These are phyloP conservation scores for Drosophila hawaiiensis DNA, from an alignment of 2,888 invertebrate genomes.

Conservation along the genomic window DNA sequence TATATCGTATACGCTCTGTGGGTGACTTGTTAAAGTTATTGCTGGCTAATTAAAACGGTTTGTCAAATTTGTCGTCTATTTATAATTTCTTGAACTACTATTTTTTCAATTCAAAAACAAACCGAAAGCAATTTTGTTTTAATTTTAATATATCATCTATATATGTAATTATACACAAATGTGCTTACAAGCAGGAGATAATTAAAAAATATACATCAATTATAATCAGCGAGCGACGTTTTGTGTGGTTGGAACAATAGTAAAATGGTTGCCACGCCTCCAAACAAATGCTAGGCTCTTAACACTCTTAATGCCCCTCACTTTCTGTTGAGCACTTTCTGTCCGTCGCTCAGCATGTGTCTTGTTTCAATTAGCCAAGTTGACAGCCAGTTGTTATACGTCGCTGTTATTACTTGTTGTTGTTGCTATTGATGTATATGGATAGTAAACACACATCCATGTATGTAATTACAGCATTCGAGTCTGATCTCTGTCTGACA, in stretches of 20 bases:
- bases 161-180: not conserved
- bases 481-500: constrained; percentile 68
- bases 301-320: not conserved
- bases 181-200: not conserved
- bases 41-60: not conserved
- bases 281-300: constrained; percentile 11
- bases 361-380: constrained; percentile 66
- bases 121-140: not conserved
- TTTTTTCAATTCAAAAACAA: not conserved
- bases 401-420: constrained; percentile 25
- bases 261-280: constrained; percentile 22
- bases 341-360: constrained; percentile 50
- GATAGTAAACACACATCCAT: constrained; percentile 29
- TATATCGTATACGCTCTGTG: constrained; percentile 47
- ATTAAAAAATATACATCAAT: not conserved
- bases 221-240: not conserved
- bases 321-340: constrained; percentile 11
- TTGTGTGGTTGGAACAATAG: constrained; percentile 6
- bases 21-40: not conserved
- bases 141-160: not conserved
- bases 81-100: not conserved
- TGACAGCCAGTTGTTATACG: constrained; percentile 50
- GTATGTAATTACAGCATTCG: constrained; percentile 74
- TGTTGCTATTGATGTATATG: constrained; percentile 26
- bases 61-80: not conserved